Percentiles rank a stretch among this genome's conserved stretches.
Conservation (phyloP, 30 jellyfish, hydroid and myxozoan species). For the Clytia hemisphaerica region DNA sequence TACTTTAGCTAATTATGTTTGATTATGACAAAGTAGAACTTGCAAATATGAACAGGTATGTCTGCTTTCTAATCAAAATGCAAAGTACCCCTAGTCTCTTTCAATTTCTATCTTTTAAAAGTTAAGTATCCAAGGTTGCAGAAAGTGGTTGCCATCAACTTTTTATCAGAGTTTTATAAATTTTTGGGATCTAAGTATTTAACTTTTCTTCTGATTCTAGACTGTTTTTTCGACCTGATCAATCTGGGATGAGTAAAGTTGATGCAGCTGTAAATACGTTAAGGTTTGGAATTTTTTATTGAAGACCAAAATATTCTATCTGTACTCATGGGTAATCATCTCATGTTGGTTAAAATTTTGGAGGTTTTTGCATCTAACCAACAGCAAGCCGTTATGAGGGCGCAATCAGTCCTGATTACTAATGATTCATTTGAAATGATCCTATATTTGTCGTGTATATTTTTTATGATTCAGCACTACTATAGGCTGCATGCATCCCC, state of each 20-base stretch:
- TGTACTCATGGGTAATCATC: too few relatives aligned
- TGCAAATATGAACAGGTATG: slow-evolving; percentile 91
- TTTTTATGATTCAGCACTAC: too few relatives aligned
- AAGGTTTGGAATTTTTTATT: too few relatives aligned
- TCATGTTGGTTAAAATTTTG: too few relatives aligned
- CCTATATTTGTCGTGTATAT: too few relatives aligned
- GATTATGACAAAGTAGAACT: slow-evolving; percentile 95
- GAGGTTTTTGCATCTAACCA: too few relatives aligned
- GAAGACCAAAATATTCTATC: neutral
- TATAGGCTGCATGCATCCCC: too few relatives aligned
- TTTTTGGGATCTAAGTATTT: too few relatives aligned
- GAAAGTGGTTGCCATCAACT: neutral
- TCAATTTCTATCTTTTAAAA: neutral
- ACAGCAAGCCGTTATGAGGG: too few relatives aligned
- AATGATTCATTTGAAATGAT: too few relatives aligned
- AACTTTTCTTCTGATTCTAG: slow-evolving; percentile 24
- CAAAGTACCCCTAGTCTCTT: neutral
- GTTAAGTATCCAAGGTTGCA: neutral
- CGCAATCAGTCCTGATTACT: too few relatives aligned
- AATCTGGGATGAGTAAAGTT: slow-evolving; percentile 98
- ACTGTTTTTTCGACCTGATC: slow-evolving; percentile 95
- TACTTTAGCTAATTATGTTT: slow-evolving; percentile 51
- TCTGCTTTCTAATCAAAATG: neutral
- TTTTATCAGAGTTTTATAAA: too few relatives aligned
- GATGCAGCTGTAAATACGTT: slow-evolving; percentile 95